Percentiles rank a stretch among this genome's conserved stretches.
Evolutionary conservation across 1,140 invertebrate species (phyloP).

Genomic region (Meloidogyne hapla): DNA sequence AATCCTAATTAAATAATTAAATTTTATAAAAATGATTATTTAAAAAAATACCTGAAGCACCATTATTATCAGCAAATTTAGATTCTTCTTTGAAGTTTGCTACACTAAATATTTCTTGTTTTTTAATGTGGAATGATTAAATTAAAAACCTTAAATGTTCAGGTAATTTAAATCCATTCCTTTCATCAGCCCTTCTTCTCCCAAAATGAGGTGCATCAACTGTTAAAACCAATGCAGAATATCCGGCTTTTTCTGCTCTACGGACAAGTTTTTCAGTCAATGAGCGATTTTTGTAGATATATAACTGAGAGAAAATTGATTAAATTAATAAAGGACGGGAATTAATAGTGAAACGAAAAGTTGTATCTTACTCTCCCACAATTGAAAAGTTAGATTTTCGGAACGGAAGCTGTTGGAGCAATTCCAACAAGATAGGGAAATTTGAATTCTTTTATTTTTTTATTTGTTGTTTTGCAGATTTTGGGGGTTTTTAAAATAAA

Average conservation of each 20-base stretch:
- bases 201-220: constrained; percentile 86
- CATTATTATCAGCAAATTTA: neutral
- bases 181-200: constrained; percentile 75
- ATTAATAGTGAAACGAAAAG: too few species aligned
- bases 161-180: constrained; percentile 81
- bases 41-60: constrained; percentile 21
- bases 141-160: constrained; percentile 73
- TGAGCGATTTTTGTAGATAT: constrained; percentile 79
- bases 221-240: constrained; percentile 82
- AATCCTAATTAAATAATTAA: constrained; percentile 71
- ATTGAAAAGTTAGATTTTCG: too few species aligned
- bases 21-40: constrained; percentile 33
- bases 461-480: constrained; percentile 28
- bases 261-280: constrained; percentile 75
- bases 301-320: constrained; percentile 80
- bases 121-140: constrained; percentile 6
- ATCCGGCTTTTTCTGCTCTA: constrained; percentile 81
- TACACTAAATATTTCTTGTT: constrained; percentile 56
- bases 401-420: constrained; percentile 71
- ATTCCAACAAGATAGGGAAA: constrained; percentile 81
- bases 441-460: constrained; percentile 71
- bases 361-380: too few species aligned
- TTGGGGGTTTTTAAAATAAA: constrained; percentile 12
- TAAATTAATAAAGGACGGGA: too few species aligned
- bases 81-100: constrained; percentile 64